phyloP scores from a whole-genome alignment of 2,797 vertebrate species.

The Coregonus sp. region DNA sequence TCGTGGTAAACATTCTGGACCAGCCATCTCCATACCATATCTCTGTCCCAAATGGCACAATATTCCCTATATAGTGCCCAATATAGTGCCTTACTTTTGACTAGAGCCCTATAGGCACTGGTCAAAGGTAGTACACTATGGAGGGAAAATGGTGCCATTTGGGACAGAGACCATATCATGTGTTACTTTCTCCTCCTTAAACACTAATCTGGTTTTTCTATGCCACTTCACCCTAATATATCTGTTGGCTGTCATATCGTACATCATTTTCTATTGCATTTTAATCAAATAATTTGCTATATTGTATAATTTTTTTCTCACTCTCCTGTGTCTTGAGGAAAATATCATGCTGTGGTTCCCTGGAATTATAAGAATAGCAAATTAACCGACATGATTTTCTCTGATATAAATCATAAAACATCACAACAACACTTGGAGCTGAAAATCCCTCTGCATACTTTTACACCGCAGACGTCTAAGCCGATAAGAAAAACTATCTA shows the following conservation, averaged over 20 bases:
- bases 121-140: too few species aligned
- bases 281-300: conserved; percentile 15
- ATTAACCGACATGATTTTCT: conserved; percentile 22
- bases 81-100: background rate
- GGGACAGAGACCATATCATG: too few species aligned
- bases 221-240: background rate
- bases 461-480: conserved; percentile 40
- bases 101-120: background rate
- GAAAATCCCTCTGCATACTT: conserved; percentile 18
- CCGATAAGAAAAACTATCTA: conserved; percentile 43
- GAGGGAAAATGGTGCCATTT: too few species aligned
- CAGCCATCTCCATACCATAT: background rate
- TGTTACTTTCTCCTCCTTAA: background rate
- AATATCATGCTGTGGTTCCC: background rate
- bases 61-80: background rate
- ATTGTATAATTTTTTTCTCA: conserved; percentile 22
- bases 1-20: conserved; percentile 14
- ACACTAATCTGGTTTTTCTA: background rate
- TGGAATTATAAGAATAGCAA: background rate
- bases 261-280: conserved; percentile 17
- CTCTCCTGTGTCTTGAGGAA: background rate
- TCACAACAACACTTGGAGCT: conserved; percentile 12
- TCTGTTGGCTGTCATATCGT: conserved; percentile 4
- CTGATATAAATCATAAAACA: conserved; percentile 54
- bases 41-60: background rate